phyloP scores from a whole-genome alignment of 1,140 invertebrate species.

The Zaprionus taronus region DNA sequence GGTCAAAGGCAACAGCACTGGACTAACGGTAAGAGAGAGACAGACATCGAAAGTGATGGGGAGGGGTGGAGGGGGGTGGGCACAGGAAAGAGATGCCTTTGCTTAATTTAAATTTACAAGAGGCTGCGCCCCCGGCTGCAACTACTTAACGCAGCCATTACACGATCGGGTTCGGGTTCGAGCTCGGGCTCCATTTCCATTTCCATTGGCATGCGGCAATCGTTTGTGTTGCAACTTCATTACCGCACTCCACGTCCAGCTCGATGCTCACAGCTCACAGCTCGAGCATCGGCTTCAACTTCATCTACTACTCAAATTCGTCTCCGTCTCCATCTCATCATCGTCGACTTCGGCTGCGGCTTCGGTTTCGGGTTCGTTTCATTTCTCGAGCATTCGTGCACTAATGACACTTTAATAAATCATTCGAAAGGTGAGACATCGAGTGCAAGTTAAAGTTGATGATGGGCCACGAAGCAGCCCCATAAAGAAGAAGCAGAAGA shows the following conservation, averaged over 20 bases:
- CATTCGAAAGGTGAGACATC: conserved; percentile 84
- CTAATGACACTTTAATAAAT: conserved; percentile 84
- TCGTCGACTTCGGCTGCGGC: conserved; percentile 59
- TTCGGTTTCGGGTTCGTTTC: conserved; percentile 81
- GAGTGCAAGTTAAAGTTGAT: conserved; percentile 81
- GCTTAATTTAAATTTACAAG: conserved; percentile 83
- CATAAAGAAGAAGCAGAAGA: conserved; percentile 25
- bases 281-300: conserved; percentile 39
- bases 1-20: conserved; percentile 69
- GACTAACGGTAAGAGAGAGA: conserved; percentile 61
- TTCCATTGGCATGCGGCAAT: conserved; percentile 46
- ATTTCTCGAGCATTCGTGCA: conserved; percentile 77
- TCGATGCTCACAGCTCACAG: conserved; percentile 14
- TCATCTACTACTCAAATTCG: conserved; percentile 63
- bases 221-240: conserved; percentile 71
- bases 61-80: neutral
- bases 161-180: conserved; percentile 56
- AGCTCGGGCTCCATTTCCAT: neutral
- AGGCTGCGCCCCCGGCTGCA: conserved; percentile 61
- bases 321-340: conserved; percentile 21
- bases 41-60: neutral
- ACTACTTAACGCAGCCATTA: conserved; percentile 82
- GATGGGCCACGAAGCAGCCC: conserved; percentile 57
- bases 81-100: conserved; percentile 36
- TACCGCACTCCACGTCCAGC: conserved; percentile 68